A percentile compares a stretch with the other conserved stretches of the same genome.
phyloP scores from a whole-genome alignment of 2,797 vertebrate species.

The Xyrichtys novacula region DNA sequence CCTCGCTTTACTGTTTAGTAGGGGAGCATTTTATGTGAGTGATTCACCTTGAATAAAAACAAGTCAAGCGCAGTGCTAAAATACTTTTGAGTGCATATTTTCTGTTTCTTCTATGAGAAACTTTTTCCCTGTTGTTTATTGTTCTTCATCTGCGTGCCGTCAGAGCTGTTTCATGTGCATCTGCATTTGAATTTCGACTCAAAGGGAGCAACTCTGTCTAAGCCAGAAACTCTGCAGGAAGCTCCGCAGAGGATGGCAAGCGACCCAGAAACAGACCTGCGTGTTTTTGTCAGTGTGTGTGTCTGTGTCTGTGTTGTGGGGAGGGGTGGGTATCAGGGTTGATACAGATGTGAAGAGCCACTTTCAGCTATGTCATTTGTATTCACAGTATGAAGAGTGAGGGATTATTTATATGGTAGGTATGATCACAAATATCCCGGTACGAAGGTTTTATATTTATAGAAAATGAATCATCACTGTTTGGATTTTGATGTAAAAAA shows the following conservation, averaged over 20 bases:
- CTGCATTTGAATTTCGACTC: conserved; percentile 67
- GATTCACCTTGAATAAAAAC: conserved; percentile 61
- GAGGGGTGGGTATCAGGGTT: conserved; percentile 27
- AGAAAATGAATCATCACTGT: neutral
- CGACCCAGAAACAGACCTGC: conserved; percentile 70
- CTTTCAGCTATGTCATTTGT: conserved; percentile 36
- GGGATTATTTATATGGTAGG: conserved; percentile 10
- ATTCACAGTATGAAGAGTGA: conserved; percentile 15
- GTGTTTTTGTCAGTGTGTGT: neutral
- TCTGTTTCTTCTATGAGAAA: conserved; percentile 42
- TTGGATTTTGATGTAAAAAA: no score
- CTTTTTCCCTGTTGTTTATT: conserved; percentile 42
- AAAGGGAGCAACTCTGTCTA: conserved; percentile 66
- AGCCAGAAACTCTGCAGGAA: conserved; percentile 72
- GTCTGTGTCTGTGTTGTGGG: conserved; percentile 9
- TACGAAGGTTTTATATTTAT: neutral
- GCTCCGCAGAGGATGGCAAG: conserved; percentile 55
- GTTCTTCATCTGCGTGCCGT: conserved; percentile 65
- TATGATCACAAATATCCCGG: neutral
- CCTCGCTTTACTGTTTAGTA: conserved; percentile 21
- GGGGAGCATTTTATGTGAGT: conserved; percentile 26
- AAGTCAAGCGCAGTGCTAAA: conserved; percentile 29
- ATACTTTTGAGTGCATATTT: conserved; percentile 46
- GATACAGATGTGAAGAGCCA: conserved; percentile 41
- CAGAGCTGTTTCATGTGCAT: conserved; percentile 62